Conservation (phyloP, 2,797 vertebrate species). For the Rhinella marina region DNA sequence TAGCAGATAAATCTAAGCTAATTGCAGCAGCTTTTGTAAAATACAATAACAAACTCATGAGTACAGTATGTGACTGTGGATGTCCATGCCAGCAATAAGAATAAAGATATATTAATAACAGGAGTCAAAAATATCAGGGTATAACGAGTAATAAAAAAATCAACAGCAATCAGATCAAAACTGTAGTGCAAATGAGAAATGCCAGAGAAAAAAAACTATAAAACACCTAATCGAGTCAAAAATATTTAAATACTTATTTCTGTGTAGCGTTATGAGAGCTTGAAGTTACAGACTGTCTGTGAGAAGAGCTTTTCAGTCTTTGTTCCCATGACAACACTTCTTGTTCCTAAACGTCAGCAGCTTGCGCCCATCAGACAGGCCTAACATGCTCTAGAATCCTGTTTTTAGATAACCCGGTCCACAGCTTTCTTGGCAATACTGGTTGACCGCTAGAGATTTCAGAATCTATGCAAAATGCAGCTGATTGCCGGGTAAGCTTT, state of each 20-base stretch:
- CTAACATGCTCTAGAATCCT: background rate
- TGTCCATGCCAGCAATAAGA: constrained; percentile 1
- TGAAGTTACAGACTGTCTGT: background rate
- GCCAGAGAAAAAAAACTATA: background rate
- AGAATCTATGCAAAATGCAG: too few relatives aligned
- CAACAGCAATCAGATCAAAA: background rate
- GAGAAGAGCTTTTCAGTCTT: background rate
- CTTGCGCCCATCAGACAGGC: background rate
- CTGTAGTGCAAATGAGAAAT: background rate
- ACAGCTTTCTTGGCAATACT: too few relatives aligned
- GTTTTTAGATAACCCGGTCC: background rate
- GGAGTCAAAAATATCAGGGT: background rate
- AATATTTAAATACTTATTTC: background rate
- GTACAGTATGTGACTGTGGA: constrained; percentile 37
- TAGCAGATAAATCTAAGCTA: constrained; percentile 18
- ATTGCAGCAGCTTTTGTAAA: constrained; percentile 22
- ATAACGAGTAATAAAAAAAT: background rate
- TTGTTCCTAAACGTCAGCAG: background rate
- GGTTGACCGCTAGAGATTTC: too few relatives aligned
- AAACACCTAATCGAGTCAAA: background rate
- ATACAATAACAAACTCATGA: constrained; percentile 38
- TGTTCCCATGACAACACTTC: background rate
- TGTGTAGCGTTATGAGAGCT: too few relatives aligned
- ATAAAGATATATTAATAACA: background rate
- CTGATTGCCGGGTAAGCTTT: too few relatives aligned